Base-by-base conservation (phyloP, 2,888 invertebrate species). In the Endotricha flammealis region DNA sequence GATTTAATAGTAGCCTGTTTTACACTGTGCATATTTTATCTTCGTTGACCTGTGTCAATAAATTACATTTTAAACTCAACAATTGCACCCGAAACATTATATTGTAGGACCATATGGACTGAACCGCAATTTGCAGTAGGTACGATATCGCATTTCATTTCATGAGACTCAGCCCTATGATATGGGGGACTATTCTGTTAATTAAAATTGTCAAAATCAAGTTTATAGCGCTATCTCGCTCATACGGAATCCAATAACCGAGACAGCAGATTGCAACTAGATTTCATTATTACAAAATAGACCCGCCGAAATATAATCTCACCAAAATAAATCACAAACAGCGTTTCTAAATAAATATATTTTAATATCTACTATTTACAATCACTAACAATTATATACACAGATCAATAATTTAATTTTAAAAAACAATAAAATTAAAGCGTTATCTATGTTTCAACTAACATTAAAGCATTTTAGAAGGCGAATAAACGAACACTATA, bases 401-500 rank as follows among this genome's bases (percentile, higher is more conserved):
- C 75, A 82, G 76, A 83, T 74, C 73, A 68, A 78, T 76, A 70
- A 73, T 71, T 72, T 71, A 68, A 61, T 46, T 46, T 57, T 45
- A 55, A 49, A 51, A 37, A 47, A 54, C 47, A 57, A 60, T 61
- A 64, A 67, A 63, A 62, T 57, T 64, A 62, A 66, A 68, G 68
- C 71, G 56, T 70, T 58, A 64, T 66, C 67, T 76, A 74, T 60
- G 44, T 73, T 57, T 68, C 64, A 53, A 71, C 76, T 81, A 80
- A 71, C 64, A 50, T 85, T 83, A 83, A 85, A 85, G 85, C 86
- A 80, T 82, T 74, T 70, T 63, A 68, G 72, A 83, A 85, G 85
- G 85, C 86, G 73, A 77, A 71, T 58, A 78, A 81, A 76, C 71
- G 73, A 80, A 78, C 76, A 75, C 73, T 71, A 68, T 20, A 20